phyloP scores from a whole-genome alignment of 2,797 vertebrate genomes.

The Clarias platycephalus region DNA sequence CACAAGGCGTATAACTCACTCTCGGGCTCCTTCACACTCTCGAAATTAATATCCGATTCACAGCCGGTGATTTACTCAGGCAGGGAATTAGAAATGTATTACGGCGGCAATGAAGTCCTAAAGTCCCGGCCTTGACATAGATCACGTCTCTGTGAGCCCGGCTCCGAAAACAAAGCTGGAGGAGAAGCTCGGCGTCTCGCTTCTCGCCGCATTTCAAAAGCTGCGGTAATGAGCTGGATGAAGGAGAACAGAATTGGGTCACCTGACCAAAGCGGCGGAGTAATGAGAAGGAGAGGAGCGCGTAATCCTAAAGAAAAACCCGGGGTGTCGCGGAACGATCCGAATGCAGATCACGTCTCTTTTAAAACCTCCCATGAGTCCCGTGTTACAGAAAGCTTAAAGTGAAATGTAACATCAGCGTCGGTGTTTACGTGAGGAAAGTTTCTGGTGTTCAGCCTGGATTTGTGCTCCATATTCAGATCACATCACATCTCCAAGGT shows the following conservation, averaged over 20 bases:
- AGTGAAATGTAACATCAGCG: not conserved
- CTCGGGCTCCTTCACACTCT: slow-evolving; percentile 47
- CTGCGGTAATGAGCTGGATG: slow-evolving; percentile 9
- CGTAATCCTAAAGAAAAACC: slow-evolving; percentile 4
- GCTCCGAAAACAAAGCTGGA: slow-evolving; percentile 38
- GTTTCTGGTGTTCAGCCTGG: not conserved
- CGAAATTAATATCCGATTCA: slow-evolving; percentile 60
- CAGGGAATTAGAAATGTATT: slow-evolving; percentile 57
- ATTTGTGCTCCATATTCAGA: not conserved
- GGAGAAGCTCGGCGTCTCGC: not conserved
- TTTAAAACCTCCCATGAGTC: not conserved
- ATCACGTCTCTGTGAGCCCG: slow-evolving; percentile 43
- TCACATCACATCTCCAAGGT: not conserved
- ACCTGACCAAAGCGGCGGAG: slow-evolving; percentile 18
- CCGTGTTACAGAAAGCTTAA: not conserved
- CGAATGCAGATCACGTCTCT: not conserved
- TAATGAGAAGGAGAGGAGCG: slow-evolving; percentile 14
- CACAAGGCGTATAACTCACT: slow-evolving; percentile 54
- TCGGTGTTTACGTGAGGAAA: not conserved
- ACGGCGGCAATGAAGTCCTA: slow-evolving; percentile 48
- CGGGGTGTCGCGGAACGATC: not conserved
- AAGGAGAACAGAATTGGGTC: slow-evolving; percentile 27
- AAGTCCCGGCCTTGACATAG: slow-evolving; percentile 50
- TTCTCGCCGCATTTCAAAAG: not conserved
- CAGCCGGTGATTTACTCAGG: slow-evolving; percentile 55